These are phyloP conservation scores for Brenthis daphne DNA, from an alignment of 2,888 invertebrate genomes.

Conservation along the genomic window DNA sequence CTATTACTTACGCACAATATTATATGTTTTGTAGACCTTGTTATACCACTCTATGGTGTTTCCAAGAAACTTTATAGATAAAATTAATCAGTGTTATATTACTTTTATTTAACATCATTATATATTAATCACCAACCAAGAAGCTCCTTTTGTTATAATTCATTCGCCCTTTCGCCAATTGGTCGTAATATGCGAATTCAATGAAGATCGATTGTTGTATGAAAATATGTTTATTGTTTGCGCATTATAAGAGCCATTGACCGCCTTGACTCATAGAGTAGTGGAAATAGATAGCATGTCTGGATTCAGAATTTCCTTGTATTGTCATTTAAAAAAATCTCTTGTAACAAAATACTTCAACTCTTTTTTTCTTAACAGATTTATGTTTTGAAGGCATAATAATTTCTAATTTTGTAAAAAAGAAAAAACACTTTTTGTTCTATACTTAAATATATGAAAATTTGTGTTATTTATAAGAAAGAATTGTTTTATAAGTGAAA, in stretches of 20 bases:
- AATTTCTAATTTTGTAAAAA: no score
- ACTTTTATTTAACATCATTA: no score
- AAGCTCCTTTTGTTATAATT: neutral
- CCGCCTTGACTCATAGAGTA: constrained; percentile 25
- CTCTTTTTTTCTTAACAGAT: no score
- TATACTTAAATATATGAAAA: neutral
- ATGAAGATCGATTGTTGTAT: constrained; percentile 10
- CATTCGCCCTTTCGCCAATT: neutral
- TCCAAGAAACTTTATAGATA: no score
- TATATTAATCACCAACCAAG: neutral
- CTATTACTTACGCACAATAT: no score
- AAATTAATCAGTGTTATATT: no score
- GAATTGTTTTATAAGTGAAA: neutral
- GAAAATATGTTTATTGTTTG: constrained; percentile 12
- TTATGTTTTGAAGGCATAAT: no score
- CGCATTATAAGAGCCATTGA: constrained; percentile 30
- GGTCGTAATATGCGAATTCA: neutral
- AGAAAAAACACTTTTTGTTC: neutral
- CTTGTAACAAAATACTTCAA: no score
- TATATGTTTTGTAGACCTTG: no score
- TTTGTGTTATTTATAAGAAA: neutral
- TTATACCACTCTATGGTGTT: no score
- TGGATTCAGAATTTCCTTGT: neutral
- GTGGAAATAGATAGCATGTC: constrained; percentile 6
- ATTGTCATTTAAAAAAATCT: no score